Base-by-base conservation (phyloP, 2,888 invertebrate genomes). In the Noctua janthe region DNA sequence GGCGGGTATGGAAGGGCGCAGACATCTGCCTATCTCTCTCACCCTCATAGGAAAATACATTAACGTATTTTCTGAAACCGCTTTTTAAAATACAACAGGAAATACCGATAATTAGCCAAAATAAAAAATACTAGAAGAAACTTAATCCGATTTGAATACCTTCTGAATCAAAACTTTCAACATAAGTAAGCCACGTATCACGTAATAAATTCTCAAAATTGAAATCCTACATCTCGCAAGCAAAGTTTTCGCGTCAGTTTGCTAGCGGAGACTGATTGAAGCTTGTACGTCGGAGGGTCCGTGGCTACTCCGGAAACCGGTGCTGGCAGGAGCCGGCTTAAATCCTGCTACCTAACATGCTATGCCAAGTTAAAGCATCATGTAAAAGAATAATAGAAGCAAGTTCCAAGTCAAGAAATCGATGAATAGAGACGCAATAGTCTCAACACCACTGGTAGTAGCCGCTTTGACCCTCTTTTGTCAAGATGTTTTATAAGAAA, bases 231-330 rank as follows among this genome's bases (percentile, higher is more conserved):
- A 85, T 72, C 84, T 13, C 84, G 67, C 81, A 71, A 64, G 51
- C 11, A 23, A 74, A 74, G 54, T 84, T 66, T 76, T 56, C 73
- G 17, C 8, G 11, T 7, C 15, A 2, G 2, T 13, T 74, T 56
- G 11, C 5, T 23, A 49, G 4, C 0, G 35, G 1, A 62, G 17
- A 0, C 43, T 0, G 10, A 54, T 71, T 76, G 1, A 72, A 8
- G 1, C 1, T 0, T 0, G 0, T 29, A 0, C 0, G 0, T 6
- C 39, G 66, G 84, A 84, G 43, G 83, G 83, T 83, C 84, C 84
- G 83, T 83, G 71, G 84, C 85, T 83, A 80, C 84, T 80, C 76
- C 84, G 83, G 66, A 1, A 67, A 4, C 76, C 76, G 81, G 83
- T 81, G 1, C 35, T 8, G 84, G 81, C 59, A 67, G 84, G 85